These are phyloP conservation scores for Pinctada fucata DNA, from an alignment of 2,888 invertebrate genomes.

Conservation along the genomic window DNA sequence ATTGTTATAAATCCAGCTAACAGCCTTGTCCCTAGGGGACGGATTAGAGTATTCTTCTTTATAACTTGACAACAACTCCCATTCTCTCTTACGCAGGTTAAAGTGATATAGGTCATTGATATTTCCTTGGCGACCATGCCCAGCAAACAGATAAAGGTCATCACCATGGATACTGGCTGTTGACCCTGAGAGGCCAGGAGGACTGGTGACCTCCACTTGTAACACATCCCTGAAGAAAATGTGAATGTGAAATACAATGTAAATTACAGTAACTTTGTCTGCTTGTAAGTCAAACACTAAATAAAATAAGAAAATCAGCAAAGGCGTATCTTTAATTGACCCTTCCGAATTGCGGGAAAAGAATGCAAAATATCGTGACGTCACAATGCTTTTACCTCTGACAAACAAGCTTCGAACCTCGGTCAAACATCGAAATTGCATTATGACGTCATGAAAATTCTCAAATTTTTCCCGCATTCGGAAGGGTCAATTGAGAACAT, in stretches of 20 bases:
- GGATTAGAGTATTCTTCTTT: slow-evolving; percentile 35
- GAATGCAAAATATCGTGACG: no score
- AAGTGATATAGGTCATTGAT: slow-evolving; percentile 66
- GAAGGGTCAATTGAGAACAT: neutral
- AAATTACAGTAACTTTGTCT: neutral
- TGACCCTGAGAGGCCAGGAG: slow-evolving; percentile 71
- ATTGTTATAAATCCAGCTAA: slow-evolving; percentile 62
- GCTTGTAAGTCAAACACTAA: slow-evolving; percentile 29
- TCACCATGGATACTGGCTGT: slow-evolving; percentile 61
- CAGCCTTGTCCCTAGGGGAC: slow-evolving; percentile 72
- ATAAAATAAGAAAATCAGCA: slow-evolving; percentile 3
- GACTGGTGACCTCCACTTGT: slow-evolving; percentile 50
- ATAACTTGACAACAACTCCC: slow-evolving; percentile 57
- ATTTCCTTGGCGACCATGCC: slow-evolving; percentile 67
- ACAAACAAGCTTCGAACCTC: no score
- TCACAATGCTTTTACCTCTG: no score
- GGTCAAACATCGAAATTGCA: no score
- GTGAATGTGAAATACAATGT: no score
- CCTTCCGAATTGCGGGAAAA: no score
- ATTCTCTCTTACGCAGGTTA: slow-evolving; percentile 63
- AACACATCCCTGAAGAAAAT: slow-evolving; percentile 8
- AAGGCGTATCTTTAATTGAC: neutral
- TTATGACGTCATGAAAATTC: no score
- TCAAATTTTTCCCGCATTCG: no score
- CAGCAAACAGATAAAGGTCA: slow-evolving; percentile 73